Conservation (phyloP, 2,888 invertebrate species). For the Synanthedon myopaeformis region DNA sequence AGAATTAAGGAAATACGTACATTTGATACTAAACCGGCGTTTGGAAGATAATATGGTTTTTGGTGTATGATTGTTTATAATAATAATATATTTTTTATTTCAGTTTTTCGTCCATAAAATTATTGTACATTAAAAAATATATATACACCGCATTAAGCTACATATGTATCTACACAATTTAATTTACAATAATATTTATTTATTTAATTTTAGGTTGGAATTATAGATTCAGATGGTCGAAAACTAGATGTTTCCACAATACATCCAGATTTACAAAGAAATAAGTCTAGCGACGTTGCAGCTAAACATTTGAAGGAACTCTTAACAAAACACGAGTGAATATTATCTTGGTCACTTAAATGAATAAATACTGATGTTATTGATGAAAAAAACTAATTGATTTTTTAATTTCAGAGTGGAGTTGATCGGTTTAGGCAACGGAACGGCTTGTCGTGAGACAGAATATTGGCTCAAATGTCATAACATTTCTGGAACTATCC, state of each 20-base stretch:
- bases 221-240: conserved; percentile 79
- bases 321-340: conserved; percentile 69
- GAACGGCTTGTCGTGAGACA: conserved; percentile 89
- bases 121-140: too few relatives aligned
- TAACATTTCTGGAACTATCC: conserved; percentile 63
- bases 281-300: conserved; percentile 45
- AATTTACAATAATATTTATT: too few relatives aligned
- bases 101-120: too few relatives aligned
- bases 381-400: neutral
- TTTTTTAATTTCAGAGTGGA: conserved; percentile 70
- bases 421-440: conserved; percentile 91
- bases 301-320: conserved; percentile 61
- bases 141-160: too few relatives aligned
- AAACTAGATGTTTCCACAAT: conserved; percentile 78
- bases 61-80: neutral
- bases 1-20: neutral
- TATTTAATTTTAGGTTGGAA: conserved; percentile 62
- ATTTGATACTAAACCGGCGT: neutral
- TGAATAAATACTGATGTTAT: neutral
- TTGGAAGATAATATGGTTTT: neutral
- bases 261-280: conserved; percentile 69
- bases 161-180: too few relatives aligned
- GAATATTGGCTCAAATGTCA: conserved; percentile 78
- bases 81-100: too few relatives aligned
- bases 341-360: neutral